phyloP scores from a whole-genome alignment of 2,113 vertebrate genomes.

The Chlamydotis undulata region DNA sequence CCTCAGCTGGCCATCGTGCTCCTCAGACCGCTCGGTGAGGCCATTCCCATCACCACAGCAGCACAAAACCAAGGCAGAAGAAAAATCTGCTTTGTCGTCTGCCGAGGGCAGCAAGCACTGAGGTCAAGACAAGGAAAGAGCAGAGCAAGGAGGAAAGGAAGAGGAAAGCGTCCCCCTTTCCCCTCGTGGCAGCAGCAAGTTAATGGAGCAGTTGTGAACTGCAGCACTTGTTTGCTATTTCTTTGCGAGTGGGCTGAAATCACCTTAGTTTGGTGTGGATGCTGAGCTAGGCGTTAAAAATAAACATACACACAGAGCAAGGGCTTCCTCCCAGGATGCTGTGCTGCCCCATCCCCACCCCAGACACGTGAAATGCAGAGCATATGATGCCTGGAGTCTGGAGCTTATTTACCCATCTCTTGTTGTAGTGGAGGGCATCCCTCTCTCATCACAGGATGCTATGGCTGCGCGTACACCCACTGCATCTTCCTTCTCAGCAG shows the following conservation, averaged over 20 bases:
- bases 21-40: accelerated
- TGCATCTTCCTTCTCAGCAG: accelerated
- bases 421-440: neutral
- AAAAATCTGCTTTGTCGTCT: neutral
- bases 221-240: neutral
- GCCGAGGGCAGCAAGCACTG: accelerated
- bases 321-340: neutral
- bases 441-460: neutral
- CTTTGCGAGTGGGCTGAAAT: neutral
- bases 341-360: neutral
- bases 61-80: neutral
- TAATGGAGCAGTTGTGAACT: neutral
- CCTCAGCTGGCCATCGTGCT: neutral
- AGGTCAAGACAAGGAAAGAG: neutral
- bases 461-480: accelerated
- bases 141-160: neutral
- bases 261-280: neutral
- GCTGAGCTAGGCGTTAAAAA: neutral
- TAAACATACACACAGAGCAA: neutral
- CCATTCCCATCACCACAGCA: neutral
- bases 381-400: neutral
- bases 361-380: neutral
- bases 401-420: neutral
- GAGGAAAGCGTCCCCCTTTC: neutral
- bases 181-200: neutral